phyloP scores from a whole-genome alignment of 2,797 vertebrate species.

The Toxotes lorentzi region DNA sequence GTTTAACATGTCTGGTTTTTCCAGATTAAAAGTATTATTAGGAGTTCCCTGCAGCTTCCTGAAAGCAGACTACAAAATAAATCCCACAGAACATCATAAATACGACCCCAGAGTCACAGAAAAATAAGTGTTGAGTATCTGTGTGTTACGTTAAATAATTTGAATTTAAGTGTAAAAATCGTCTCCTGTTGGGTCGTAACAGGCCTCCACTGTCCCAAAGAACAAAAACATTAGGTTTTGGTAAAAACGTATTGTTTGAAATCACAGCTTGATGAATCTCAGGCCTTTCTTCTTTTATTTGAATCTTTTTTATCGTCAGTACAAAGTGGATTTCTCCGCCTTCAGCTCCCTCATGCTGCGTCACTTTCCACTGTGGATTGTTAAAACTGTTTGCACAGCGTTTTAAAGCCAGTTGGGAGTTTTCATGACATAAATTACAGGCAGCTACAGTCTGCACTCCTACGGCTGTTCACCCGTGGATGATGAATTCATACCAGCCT shows the following conservation, averaged over 20 bases:
- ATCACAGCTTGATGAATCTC: neutral
- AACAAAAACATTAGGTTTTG: neutral
- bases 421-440: slow-evolving; percentile 46
- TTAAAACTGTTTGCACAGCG: slow-evolving; percentile 44
- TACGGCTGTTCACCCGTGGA: neutral
- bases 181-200: no score
- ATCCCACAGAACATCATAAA: neutral
- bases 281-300: neutral
- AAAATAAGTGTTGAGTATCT: neutral
- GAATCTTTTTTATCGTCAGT: neutral
- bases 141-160: neutral
- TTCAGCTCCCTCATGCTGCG: neutral
- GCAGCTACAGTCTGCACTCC: slow-evolving; percentile 9
- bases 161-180: no score
- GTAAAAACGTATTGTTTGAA: neutral
- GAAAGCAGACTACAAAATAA: neutral
- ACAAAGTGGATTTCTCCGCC: slow-evolving; percentile 12
- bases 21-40: neutral
- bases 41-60: neutral
- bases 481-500: slow-evolving; percentile 46
- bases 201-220: no score
- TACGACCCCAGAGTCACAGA: neutral
- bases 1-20: neutral
- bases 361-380: slow-evolving; percentile 25
- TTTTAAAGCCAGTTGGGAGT: slow-evolving; percentile 10